phyloP scores from a whole-genome alignment of 2,113 vertebrate genomes.

The Xiphorhynchus elegans region DNA sequence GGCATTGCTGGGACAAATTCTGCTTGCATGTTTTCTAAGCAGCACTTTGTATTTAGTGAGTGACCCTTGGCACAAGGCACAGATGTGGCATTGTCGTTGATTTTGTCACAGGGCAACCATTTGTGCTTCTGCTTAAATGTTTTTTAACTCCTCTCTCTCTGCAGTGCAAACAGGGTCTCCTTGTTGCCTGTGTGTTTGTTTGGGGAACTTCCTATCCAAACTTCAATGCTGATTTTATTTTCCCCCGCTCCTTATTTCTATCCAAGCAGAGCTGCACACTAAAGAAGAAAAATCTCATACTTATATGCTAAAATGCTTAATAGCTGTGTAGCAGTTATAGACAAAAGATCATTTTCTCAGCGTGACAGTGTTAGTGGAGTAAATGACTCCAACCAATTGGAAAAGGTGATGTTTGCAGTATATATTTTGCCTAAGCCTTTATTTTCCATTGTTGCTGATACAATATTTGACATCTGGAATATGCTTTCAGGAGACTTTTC shows the following conservation, averaged over 20 bases:
- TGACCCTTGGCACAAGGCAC: neutral
- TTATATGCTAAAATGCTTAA: conserved; percentile 48
- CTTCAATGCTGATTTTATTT: neutral
- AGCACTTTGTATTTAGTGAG: neutral
- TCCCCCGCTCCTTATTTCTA: neutral
- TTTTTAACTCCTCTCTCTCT: neutral
- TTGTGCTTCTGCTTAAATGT: neutral
- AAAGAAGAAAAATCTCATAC: conserved; percentile 52
- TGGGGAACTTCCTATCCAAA: neutral
- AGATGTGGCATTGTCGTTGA: neutral
- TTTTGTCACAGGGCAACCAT: neutral
- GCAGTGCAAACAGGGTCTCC: neutral
- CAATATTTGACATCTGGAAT: conserved; percentile 33
- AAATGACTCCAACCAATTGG: conserved; percentile 52
- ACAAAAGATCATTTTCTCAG: conserved; percentile 70
- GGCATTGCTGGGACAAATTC: neutral
- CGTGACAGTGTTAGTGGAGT: conserved; percentile 45
- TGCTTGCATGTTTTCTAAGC: neutral
- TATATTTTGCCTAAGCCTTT: conserved; percentile 37
- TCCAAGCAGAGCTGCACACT: neutral
- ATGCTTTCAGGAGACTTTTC: conserved; percentile 23
- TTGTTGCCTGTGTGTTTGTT: neutral
- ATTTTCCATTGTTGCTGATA: neutral
- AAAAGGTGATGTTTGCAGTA: conserved; percentile 36
- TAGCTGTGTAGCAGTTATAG: conserved; percentile 44